Evolutionary conservation across 2,113 vertebrate species (phyloP).

Genomic region (Monarcha castaneiventris): DNA sequence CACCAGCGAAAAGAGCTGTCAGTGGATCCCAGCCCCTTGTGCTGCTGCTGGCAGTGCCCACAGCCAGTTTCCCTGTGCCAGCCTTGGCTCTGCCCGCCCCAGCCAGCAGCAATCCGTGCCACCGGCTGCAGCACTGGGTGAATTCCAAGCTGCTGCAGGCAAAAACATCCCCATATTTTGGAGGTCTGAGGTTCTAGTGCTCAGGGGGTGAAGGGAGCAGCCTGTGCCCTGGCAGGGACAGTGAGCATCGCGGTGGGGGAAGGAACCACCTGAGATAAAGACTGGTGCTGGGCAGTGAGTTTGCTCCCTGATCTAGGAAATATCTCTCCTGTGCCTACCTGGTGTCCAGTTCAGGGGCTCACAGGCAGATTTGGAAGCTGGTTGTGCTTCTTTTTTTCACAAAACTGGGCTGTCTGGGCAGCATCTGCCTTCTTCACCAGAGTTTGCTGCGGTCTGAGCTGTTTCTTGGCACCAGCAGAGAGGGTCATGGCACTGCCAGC

Average conservation of each 20-base stretch:
- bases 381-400: background rate
- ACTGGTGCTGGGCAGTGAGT: accelerated
- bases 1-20: background rate
- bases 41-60: background rate
- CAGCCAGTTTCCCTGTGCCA: background rate
- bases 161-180: background rate
- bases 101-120: background rate
- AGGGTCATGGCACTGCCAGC: background rate
- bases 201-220: background rate
- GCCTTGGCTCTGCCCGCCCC: background rate
- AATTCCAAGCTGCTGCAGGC: background rate
- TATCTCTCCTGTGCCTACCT: background rate
- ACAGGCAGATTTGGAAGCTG: background rate
- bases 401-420: background rate
- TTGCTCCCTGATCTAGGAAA: background rate
- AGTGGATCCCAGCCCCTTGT: background rate
- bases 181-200: background rate
- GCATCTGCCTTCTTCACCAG: background rate
- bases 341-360: background rate
- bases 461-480: background rate
- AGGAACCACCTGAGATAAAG: background rate
- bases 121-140: background rate
- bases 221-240: background rate
- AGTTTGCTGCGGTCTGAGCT: background rate
- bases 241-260: accelerated